These are phyloP conservation scores for Epirrhoe alternata DNA, from an alignment of 2,888 invertebrate genomes.

Conservation along the genomic window DNA sequence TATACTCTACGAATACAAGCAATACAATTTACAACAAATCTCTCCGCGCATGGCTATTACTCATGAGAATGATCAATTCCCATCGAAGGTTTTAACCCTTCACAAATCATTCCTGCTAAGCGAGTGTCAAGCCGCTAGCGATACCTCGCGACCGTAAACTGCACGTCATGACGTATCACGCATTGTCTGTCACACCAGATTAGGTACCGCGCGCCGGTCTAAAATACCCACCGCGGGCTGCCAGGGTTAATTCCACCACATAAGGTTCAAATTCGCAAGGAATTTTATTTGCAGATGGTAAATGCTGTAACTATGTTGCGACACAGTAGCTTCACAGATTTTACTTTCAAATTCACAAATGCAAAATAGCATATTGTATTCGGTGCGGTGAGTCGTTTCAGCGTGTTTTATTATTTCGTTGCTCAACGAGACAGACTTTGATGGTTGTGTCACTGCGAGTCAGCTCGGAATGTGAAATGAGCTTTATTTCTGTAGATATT, in stretches of 20 bases:
- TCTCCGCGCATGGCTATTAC: slow-evolving; percentile 38
- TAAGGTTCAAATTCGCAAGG: slow-evolving; percentile 46
- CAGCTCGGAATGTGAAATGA: background rate
- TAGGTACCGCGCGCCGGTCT: slow-evolving; percentile 47
- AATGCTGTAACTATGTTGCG: slow-evolving; percentile 70
- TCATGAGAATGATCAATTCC: slow-evolving; percentile 51
- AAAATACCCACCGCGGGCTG: slow-evolving; percentile 31
- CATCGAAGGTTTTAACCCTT: slow-evolving; percentile 61
- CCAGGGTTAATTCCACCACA: slow-evolving; percentile 42
- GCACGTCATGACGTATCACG: slow-evolving; percentile 75
- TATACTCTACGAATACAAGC: slow-evolving; percentile 7
- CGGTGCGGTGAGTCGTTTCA: slow-evolving; percentile 59
- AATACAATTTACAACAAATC: slow-evolving; percentile 23
- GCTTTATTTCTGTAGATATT: background rate
- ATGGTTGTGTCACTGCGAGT: slow-evolving; percentile 5
- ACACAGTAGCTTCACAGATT: slow-evolving; percentile 76
- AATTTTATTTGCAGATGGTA: slow-evolving; percentile 12
- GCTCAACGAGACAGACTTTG: slow-evolving; percentile 52
- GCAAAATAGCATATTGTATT: slow-evolving; percentile 81
- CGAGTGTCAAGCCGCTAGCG: slow-evolving; percentile 76
- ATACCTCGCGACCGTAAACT: slow-evolving; percentile 77
- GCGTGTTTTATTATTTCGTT: slow-evolving; percentile 69
- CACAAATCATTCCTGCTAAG: slow-evolving; percentile 78
- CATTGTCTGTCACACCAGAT: slow-evolving; percentile 66
- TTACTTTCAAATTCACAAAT: slow-evolving; percentile 78